Conservation (phyloP, 2,113 vertebrate species). For the Heterochromis multidens region DNA sequence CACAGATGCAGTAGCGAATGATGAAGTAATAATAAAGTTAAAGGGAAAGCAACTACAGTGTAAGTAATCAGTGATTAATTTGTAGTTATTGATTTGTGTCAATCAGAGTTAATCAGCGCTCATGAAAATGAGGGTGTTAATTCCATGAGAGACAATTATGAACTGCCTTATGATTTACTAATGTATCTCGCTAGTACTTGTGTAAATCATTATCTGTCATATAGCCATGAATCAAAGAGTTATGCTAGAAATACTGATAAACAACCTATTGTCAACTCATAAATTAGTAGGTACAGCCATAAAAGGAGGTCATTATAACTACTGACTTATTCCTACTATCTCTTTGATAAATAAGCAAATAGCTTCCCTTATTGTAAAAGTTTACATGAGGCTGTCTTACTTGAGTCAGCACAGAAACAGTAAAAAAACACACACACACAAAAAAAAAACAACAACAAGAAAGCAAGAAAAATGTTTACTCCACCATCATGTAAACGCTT, state of each 20-base stretch:
- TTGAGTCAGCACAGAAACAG: neutral
- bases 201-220: neutral
- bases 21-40: neutral
- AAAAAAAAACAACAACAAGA: too few relatives aligned
- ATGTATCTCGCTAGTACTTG: neutral
- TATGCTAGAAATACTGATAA: neutral
- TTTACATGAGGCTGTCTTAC: neutral
- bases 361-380: neutral
- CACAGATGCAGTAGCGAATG: neutral
- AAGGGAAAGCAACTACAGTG: neutral
- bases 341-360: neutral
- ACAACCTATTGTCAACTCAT: neutral
- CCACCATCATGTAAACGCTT: neutral
- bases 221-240: neutral
- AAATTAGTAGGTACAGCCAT: neutral
- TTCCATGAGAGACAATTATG: neutral
- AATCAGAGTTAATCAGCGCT: neutral
- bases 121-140: neutral
- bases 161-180: neutral
- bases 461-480: neutral
- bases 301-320: neutral
- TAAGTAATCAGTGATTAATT: neutral
- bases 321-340: neutral
- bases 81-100: neutral
- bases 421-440: neutral